phyloP scores from a whole-genome alignment of 2,888 invertebrate species.

The Thysanoteuthis rhombus region DNA sequence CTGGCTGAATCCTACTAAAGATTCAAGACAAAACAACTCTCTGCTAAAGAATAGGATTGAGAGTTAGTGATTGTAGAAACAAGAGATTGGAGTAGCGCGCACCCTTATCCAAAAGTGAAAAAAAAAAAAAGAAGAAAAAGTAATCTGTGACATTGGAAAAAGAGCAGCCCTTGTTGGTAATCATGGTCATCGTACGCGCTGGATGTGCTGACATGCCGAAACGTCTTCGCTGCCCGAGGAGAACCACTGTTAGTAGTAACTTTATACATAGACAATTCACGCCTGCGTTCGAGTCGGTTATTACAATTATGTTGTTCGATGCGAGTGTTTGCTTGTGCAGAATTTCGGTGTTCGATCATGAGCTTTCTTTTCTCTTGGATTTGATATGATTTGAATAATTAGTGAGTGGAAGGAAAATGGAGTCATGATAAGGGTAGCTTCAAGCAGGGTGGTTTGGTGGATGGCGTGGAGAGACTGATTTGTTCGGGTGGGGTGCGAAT shows the following conservation, averaged over 20 bases:
- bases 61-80: too few relatives aligned
- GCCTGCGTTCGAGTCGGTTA: too few relatives aligned
- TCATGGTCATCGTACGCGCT: background rate
- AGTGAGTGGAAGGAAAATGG: background rate
- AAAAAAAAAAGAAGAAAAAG: too few relatives aligned
- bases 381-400: background rate
- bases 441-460: background rate
- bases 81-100: too few relatives aligned
- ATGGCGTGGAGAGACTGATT: background rate
- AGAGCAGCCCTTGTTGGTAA: background rate
- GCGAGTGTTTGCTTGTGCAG: background rate
- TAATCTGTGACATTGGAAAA: too few relatives aligned
- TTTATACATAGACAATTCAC: background rate
- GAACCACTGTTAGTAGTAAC: too few relatives aligned
- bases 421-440: background rate
- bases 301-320: background rate
- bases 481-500: background rate
- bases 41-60: too few relatives aligned
- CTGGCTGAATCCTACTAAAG: too few relatives aligned
- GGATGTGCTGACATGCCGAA: background rate
- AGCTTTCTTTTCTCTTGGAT: background rate
- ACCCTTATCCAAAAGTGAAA: too few relatives aligned
- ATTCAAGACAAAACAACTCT: too few relatives aligned
- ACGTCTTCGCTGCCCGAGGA: background rate
- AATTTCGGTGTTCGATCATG: background rate